Evolutionary conservation across 2,888 invertebrate species (phyloP).

Genomic region (Gastracanthus pulcherrimus): DNA sequence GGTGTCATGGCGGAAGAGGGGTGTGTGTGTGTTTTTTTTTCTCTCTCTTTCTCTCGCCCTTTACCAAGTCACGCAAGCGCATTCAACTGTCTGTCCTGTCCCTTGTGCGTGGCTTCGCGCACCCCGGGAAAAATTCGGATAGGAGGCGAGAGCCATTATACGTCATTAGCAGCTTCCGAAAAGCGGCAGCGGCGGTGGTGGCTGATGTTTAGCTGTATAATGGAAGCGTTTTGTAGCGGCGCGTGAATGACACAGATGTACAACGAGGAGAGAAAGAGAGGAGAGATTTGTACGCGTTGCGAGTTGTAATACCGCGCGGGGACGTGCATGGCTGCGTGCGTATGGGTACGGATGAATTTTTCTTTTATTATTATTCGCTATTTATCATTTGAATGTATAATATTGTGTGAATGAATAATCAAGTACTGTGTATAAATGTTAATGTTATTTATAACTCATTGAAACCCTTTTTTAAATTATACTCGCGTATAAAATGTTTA

Average conservation of each 20-base stretch:
- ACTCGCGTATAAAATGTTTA: too few species aligned
- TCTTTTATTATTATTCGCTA: background rate
- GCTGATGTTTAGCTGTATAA: background rate
- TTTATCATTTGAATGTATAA: background rate
- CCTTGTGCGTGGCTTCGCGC: background rate
- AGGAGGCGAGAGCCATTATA: slow-evolving; percentile 63
- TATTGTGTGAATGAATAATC: background rate
- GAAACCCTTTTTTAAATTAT: too few species aligned
- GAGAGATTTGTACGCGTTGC: slow-evolving; percentile 11
- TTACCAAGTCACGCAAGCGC: background rate
- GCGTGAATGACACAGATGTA: slow-evolving; percentile 8
- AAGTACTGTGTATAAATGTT: too few species aligned
- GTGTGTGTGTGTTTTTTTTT: background rate
- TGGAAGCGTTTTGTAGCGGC: slow-evolving; percentile 13
- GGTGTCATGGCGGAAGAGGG: slow-evolving; percentile 30
- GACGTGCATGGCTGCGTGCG: background rate
- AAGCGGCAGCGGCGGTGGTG: background rate
- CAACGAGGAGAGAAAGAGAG: too few species aligned
- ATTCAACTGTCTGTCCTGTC: slow-evolving; percentile 1
- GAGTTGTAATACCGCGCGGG: background rate
- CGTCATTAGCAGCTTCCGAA: slow-evolving; percentile 69
- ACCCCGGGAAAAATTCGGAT: background rate
- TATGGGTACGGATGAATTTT: background rate
- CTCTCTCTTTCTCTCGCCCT: slow-evolving; percentile 1
- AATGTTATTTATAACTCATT: too few species aligned